A percentile compares a stretch with the other conserved stretches of the same genome.
phyloP scores from a whole-genome alignment of 2,888 invertebrate species.

The Conomelus anceps region DNA sequence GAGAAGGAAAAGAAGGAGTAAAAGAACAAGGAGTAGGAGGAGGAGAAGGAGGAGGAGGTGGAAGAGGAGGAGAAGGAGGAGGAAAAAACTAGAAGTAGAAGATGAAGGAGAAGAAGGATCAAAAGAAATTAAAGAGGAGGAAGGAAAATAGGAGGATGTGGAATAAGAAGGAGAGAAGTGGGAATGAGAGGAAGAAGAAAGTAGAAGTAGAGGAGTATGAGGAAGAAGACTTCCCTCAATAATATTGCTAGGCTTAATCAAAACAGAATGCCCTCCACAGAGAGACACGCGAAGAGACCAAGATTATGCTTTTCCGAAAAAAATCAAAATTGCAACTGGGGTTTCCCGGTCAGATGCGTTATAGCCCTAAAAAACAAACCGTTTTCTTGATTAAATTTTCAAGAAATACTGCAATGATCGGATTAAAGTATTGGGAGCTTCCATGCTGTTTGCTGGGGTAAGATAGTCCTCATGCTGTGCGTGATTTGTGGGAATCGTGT shows the following conservation, averaged over 20 bases:
- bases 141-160: neutral
- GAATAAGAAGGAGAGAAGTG: neutral
- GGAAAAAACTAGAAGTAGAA: no score
- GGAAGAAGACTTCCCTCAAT: neutral
- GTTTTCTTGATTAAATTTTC: neutral
- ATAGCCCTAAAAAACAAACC: neutral
- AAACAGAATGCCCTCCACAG: neutral
- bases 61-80: neutral
- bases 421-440: neutral
- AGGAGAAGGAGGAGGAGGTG: no score
- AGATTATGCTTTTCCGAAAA: neutral
- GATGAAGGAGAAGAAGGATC: no score
- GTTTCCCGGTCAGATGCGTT: neutral
- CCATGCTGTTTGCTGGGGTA: no score
- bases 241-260: neutral
- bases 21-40: neutral
- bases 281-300: neutral
- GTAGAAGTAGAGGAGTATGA: no score
- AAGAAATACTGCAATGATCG: neutral
- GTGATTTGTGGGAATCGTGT: neutral
- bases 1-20: neutral
- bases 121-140: no score
- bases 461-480: no score
- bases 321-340: neutral
- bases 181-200: no score